These are phyloP conservation scores for Lasiommata megera DNA, from an alignment of 2,888 invertebrate genomes.

Conservation along the genomic window DNA sequence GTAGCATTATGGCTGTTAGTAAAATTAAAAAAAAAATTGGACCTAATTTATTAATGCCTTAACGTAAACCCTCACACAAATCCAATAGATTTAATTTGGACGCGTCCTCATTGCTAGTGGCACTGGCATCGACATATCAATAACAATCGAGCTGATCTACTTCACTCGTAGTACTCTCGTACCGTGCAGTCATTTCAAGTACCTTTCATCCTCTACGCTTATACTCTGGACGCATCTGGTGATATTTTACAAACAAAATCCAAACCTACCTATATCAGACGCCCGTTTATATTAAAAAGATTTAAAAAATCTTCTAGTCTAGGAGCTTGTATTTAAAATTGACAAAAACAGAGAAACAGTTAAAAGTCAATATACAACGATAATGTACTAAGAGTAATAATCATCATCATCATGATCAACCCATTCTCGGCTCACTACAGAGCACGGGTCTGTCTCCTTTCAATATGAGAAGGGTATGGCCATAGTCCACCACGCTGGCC, in stretches of 20 bases:
- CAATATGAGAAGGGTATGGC: no score
- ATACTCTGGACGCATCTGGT: slow-evolving; percentile 17
- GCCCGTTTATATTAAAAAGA: no score
- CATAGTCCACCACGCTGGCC: no score
- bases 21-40: background rate
- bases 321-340: no score
- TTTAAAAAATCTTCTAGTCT: no score
- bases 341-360: no score
- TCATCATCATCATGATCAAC: no score
- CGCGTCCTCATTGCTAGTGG: slow-evolving; percentile 33
- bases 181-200: slow-evolving; percentile 28
- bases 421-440: no score
- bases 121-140: slow-evolving; percentile 46
- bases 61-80: slow-evolving; percentile 18
- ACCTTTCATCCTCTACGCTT: slow-evolving; percentile 25
- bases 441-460: no score
- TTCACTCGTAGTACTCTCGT: slow-evolving; percentile 37
- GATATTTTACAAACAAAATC: slow-evolving; percentile 10
- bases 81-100: slow-evolving; percentile 33
- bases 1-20: no score
- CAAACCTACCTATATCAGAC: background rate
- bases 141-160: slow-evolving; percentile 52
- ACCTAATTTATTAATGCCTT: background rate
- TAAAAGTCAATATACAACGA: no score
- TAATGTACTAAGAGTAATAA: no score